Evolutionary conservation across 2,888 invertebrate species (phyloP).

Genomic region (Scaptodrosophila latifasciaeformis): DNA sequence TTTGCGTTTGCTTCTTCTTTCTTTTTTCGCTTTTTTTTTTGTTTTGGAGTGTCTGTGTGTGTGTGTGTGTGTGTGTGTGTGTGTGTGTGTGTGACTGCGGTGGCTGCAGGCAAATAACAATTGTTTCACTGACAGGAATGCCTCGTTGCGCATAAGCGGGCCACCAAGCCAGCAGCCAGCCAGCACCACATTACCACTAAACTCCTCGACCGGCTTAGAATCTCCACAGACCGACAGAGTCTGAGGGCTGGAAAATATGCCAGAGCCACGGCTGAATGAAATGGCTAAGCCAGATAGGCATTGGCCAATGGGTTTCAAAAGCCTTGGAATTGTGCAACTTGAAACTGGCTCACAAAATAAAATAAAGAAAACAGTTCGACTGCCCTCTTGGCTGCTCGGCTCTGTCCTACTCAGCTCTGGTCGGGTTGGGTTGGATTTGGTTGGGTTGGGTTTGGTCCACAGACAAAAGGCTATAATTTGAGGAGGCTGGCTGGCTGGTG

Average conservation of each 20-base stretch:
- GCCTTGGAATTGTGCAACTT: conserved; percentile 52
- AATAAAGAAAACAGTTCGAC: too few relatives aligned
- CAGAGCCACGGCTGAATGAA: too few relatives aligned
- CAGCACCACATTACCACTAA: too few relatives aligned
- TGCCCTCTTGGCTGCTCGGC: too few relatives aligned
- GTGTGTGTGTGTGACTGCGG: conserved; percentile 33
- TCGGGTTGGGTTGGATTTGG: neutral
- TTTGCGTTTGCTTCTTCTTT: conserved; percentile 9
- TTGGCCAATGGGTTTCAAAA: conserved; percentile 13
- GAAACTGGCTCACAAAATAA: conserved; percentile 42
- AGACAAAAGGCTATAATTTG: conserved; percentile 59
- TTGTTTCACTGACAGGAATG: conserved; percentile 45
- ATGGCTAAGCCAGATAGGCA: too few relatives aligned
- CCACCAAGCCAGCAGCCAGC: too few relatives aligned
- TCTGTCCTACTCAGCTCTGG: too few relatives aligned
- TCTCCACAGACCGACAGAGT: conserved; percentile 43
- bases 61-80: conserved; percentile 16
- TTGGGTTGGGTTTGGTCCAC: conserved; percentile 20
- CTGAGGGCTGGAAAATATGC: neutral
- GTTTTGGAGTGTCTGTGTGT: conserved; percentile 12
- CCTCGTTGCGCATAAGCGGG: conserved; percentile 15
- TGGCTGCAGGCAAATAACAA: conserved; percentile 54
- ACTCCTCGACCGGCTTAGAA: too few relatives aligned
- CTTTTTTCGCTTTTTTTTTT: conserved; percentile 15
- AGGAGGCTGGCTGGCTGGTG: conserved; percentile 32